Conservation (phyloP, 2,797 vertebrate genomes). For the Alcedo quadribrachys region DNA sequence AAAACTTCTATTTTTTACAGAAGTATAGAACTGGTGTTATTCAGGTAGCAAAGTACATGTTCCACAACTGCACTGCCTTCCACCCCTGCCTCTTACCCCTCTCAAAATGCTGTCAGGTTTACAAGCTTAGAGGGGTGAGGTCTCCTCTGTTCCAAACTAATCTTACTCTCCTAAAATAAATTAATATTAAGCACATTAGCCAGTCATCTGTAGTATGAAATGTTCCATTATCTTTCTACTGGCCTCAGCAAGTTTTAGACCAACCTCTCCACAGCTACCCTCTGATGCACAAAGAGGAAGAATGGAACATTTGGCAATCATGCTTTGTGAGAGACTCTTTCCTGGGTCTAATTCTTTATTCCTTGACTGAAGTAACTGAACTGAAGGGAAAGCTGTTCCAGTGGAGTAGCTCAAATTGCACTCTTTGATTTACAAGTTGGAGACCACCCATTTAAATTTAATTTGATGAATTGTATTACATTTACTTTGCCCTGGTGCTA, state of each 20-base stretch:
- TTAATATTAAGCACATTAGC: neutral
- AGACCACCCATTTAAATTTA: slow-evolving; percentile 20
- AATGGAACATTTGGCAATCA: neutral
- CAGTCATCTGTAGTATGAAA: neutral
- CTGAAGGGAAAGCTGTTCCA: neutral
- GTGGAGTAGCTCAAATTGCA: neutral
- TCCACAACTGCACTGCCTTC: neutral
- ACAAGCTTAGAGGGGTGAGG: neutral
- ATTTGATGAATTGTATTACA: slow-evolving; percentile 51
- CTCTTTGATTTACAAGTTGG: slow-evolving; percentile 16
- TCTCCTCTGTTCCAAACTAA: neutral
- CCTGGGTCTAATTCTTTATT: neutral
- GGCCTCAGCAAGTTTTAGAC: neutral
- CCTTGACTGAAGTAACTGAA: neutral
- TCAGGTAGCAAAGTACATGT: neutral
- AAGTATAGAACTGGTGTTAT: neutral
- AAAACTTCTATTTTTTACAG: neutral
- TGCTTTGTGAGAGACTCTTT: neutral
- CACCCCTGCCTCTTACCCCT: neutral
- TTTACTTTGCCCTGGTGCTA: slow-evolving; percentile 41
- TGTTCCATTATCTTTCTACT: neutral
- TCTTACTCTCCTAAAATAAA: neutral
- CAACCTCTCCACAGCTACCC: neutral
- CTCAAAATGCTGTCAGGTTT: neutral
- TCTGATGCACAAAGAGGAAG: neutral